Conservation (phyloP, 2,888 invertebrate genomes). For the Dione vanillae region DNA sequence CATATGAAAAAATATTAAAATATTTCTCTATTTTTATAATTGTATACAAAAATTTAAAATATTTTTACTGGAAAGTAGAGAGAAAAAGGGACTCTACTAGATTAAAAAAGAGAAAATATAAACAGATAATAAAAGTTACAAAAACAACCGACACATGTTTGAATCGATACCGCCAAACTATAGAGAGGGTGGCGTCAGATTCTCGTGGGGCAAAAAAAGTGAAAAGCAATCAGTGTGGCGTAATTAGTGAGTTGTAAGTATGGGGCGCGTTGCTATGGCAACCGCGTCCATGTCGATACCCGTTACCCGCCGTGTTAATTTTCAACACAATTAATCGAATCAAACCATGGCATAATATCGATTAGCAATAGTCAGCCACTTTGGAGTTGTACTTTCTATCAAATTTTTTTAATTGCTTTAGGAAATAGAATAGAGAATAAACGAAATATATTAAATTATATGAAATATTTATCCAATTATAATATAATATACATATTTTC, state of each 20-base stretch:
- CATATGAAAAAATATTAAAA: neutral
- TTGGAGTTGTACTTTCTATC: neutral
- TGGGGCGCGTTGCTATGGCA: conserved; percentile 80
- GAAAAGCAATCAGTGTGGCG: conserved; percentile 84
- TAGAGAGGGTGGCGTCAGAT: conserved; percentile 79
- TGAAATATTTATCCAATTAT: conserved; percentile 6
- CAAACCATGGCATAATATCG: conserved; percentile 72
- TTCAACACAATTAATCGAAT: conserved; percentile 81
- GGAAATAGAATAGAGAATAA: neutral
- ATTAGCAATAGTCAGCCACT: conserved; percentile 51
- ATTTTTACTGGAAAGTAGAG: neutral
- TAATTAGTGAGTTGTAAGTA: conserved; percentile 84
- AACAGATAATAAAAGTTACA: conserved; percentile 42
- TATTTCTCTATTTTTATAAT: neutral
- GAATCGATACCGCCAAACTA: conserved; percentile 55
- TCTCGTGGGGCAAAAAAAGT: conserved; percentile 82
- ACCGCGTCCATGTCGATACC: conserved; percentile 78
- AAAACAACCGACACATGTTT: conserved; percentile 50
- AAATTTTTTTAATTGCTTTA: neutral
- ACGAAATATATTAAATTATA: neutral
- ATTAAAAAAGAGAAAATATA: neutral
- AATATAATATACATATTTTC: neutral
- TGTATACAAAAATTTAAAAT: neutral
- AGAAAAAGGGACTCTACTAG: neutral
- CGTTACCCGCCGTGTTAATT: conserved; percentile 80